Percentiles rank a stretch among this genome's conserved stretches.
Evolutionary conservation across 2,888 invertebrate species (phyloP).

Genomic region (Trissoscelio sp.): DNA sequence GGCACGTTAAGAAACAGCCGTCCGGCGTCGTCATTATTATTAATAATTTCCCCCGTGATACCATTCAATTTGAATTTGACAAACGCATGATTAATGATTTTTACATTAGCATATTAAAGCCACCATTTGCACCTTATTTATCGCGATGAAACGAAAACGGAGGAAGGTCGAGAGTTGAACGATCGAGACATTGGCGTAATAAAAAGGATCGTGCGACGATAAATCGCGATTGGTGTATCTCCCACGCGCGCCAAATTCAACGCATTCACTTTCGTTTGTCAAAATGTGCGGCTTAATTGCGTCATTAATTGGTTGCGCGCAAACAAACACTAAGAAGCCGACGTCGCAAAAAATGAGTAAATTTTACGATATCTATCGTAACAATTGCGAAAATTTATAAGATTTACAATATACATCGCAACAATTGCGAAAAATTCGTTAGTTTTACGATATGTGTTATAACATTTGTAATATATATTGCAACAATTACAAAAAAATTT

Average conservation of each 20-base stretch:
- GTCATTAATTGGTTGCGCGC: constrained; percentile 1
- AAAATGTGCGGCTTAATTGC: constrained; percentile 14
- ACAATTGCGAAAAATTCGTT: no score
- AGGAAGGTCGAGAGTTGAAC: constrained; percentile 58
- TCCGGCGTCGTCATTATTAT: no score
- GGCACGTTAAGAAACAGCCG: no score
- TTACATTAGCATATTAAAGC: constrained; percentile 27
- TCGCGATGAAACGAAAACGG: constrained; percentile 31
- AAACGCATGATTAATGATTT: constrained; percentile 35
- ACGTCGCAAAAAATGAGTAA: no score
- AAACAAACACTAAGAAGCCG: neutral
- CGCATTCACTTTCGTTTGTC: constrained; percentile 19
- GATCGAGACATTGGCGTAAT: constrained; percentile 37
- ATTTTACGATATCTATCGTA: no score
- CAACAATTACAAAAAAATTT: no score
- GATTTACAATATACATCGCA: no score
- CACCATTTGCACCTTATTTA: constrained; percentile 58
- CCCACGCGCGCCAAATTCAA: constrained; percentile 21
- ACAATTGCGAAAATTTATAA: no score
- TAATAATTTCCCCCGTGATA: constrained; percentile 3
- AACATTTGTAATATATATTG: no score
- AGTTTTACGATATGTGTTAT: no score
- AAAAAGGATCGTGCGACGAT: constrained; percentile 36
- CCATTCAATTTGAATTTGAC: constrained; percentile 25
- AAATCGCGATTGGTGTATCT: constrained; percentile 26